A percentile compares a stretch with the other conserved stretches of the same genome.
These are phyloP conservation scores for Oligia latruncula DNA, from an alignment of 2,888 invertebrate genomes.

Conservation along the genomic window DNA sequence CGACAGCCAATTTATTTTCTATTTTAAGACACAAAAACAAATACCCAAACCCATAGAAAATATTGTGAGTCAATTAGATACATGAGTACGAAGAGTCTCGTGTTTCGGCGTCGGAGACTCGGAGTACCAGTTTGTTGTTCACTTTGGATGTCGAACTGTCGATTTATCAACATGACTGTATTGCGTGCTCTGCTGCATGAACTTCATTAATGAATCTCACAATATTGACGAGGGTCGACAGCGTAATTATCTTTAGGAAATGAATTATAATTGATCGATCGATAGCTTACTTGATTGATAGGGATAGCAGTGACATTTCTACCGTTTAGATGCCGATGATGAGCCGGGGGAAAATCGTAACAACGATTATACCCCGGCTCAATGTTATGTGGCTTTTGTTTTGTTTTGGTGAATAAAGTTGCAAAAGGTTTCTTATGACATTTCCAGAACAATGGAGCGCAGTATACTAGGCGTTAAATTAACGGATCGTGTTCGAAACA, in stretches of 20 bases:
- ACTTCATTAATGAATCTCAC: conserved; percentile 20
- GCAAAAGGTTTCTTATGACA: neutral
- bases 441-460: neutral
- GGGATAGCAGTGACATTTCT: neutral
- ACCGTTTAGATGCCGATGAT: too few relatives aligned
- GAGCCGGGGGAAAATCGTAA: neutral
- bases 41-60: neutral
- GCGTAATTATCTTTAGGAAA: conserved; percentile 32
- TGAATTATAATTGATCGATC: conserved; percentile 31
- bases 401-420: neutral
- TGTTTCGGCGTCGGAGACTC: neutral
- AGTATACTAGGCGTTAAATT: too few relatives aligned
- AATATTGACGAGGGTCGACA: conserved; percentile 40
- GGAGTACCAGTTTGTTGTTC: conserved; percentile 19
- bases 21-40: too few relatives aligned
- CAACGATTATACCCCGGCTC: neutral
- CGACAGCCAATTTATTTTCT: neutral
- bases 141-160: conserved; percentile 19
- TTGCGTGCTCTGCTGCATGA: conserved; percentile 3
- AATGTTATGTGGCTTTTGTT: neutral
- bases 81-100: neutral
- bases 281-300: conserved; percentile 12
- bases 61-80: neutral
- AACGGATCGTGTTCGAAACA: too few relatives aligned
- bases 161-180: conserved; percentile 35